Conservation (phyloP, 23 tunicate species). For the Trididemnum nubilum region DNA sequence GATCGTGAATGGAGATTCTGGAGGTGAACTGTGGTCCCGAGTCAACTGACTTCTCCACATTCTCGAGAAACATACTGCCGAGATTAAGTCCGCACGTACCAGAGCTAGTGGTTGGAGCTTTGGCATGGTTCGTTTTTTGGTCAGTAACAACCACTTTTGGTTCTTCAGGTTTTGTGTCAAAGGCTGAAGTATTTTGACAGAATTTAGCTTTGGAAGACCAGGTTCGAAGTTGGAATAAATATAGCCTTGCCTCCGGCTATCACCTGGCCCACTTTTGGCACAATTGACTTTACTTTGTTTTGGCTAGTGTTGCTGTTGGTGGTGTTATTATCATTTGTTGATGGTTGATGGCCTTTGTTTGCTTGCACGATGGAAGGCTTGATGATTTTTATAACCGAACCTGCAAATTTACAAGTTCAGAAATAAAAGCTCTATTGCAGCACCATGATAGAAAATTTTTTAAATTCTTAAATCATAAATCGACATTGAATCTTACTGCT, state of each 20-base stretch:
- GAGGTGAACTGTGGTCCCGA: conserved; percentile 39
- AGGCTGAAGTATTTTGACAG: neutral
- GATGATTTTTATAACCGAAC: too few relatives aligned
- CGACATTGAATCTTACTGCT: too few relatives aligned
- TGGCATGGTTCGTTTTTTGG: neutral
- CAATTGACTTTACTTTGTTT: neutral
- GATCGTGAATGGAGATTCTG: conserved; percentile 37
- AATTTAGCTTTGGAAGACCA: neutral
- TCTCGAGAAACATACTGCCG: conserved; percentile 72
- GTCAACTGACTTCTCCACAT: conserved; percentile 61
- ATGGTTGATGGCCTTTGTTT: too few relatives aligned
- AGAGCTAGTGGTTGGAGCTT: neutral
- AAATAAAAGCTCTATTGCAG: too few relatives aligned
- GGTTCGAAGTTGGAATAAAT: conserved; percentile 17
- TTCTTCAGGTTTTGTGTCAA: neutral
- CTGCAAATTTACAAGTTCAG: too few relatives aligned
- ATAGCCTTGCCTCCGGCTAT: conserved; percentile 27
- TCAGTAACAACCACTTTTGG: neutral
- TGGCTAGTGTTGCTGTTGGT: too few relatives aligned
- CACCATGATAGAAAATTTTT: too few relatives aligned
- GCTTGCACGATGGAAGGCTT: too few relatives aligned
- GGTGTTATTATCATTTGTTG: too few relatives aligned
- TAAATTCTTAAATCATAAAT: too few relatives aligned
- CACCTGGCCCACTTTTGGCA: neutral
- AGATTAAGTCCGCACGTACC: conserved; percentile 29